Percentiles rank a stretch among this genome's conserved stretches.
phyloP scores from a whole-genome alignment of 2,797 vertebrate species.

The Eptatretus atami region DNA sequence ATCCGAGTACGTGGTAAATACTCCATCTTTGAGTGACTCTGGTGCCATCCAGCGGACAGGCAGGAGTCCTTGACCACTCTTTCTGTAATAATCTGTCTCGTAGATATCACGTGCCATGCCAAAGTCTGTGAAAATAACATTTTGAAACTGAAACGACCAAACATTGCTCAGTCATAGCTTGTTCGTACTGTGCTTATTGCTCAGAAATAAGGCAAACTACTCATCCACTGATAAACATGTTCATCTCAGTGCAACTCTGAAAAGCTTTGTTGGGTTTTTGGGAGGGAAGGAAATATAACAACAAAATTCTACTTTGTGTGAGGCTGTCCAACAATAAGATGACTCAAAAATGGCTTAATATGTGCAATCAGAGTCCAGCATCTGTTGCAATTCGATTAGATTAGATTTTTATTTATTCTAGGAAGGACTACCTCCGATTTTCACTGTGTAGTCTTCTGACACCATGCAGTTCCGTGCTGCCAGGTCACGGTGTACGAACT shows the following conservation, averaged over 20 bases:
- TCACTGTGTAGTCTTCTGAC: conserved; percentile 82
- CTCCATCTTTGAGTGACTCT: conserved; percentile 80
- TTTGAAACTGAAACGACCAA: neutral
- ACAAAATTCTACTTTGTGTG: too few species aligned
- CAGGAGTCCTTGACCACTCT: conserved; percentile 78
- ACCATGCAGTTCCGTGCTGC: conserved; percentile 99
- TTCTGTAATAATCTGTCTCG: conserved; percentile 93
- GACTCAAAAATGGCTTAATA: too few species aligned
- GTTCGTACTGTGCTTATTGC: neutral
- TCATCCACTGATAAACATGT: too few species aligned
- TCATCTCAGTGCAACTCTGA: too few species aligned
- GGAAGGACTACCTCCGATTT: conserved; percentile 50
- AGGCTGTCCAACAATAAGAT: too few species aligned
- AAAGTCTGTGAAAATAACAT: conserved; percentile 27
- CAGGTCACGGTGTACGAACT: conserved; percentile 87
- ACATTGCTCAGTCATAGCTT: neutral
- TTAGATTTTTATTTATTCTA: too few species aligned
- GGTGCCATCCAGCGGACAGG: conserved; percentile 99
- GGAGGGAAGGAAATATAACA: too few species aligned
- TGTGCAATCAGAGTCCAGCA: too few species aligned
- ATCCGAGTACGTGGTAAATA: conserved; percentile 90
- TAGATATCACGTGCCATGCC: conserved; percentile 98
- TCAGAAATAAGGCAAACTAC: fast-evolving
- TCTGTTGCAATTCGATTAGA: too few species aligned
- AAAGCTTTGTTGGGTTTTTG: too few species aligned